Base-by-base conservation (phyloP, 2,888 invertebrate species). In the Microplitis manilae region DNA sequence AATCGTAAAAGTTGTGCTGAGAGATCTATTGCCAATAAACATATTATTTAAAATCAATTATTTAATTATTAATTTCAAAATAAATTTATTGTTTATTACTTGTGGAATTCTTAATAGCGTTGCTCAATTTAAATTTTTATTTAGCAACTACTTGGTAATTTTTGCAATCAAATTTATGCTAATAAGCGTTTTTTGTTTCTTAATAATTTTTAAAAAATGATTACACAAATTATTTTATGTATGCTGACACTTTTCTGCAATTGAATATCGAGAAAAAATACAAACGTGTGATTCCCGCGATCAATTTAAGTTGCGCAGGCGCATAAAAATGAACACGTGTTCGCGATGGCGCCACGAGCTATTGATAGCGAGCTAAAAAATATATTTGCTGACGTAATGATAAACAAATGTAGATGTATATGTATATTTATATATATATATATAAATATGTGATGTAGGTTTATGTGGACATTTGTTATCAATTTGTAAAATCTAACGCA, bases 21-120 rank as follows among this genome's bases (percentile, higher is more conserved):
- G 38, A 30, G 65, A 65, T 13, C 65, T 30, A 65, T 65, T 38
- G 38, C 38, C 20, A 65, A 65, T 65, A 30, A 65, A 20, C 38
- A 38, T 13, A 65, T 13, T 65, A 30, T 65, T 30, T 65, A 65
- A 65, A 50, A 50, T 13, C 50, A 50, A 50, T 50, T 50, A 50
- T 50, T 50, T 50, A 50, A 50, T 30, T 30, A 30, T 30, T 30
- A 2, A 30, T 30, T 30, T 30, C 30, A 30, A 30, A 30, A 30
- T 30, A 30, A 4, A 30, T 30, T 30, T 2, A 30, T 30, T 30
- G 30, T 30, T 30, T 30, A 30, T 30, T 30, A 30, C 30, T 30
- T 30, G 30, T 0, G 30, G 30, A 30, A 30, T 30, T 30, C 30
- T 30, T 30, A 20, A 20, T 20, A 30, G 4, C 4, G 2, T 30